Evolutionary conservation across 2,888 invertebrate species (phyloP), one percentile per base, ranked within the genome.

Genomic region (Liopterus haemorrhoidalis): DNA sequence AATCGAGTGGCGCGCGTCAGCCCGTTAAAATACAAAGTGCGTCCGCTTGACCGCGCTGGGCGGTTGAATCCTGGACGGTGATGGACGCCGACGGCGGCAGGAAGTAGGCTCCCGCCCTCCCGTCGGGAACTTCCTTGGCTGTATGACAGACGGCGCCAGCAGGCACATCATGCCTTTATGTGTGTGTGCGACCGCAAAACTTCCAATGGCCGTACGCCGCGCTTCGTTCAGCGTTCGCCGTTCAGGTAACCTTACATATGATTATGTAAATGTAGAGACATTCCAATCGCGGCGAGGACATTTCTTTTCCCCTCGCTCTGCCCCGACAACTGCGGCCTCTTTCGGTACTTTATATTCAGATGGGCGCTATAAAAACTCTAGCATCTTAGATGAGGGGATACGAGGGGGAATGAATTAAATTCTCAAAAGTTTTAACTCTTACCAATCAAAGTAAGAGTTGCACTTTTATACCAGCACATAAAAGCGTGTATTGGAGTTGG

Each of bases 391-490:
- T n/a, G n/a, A n/a, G n/a, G n/a, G n/a, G n/a, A n/a, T n/a, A n/a
- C n/a, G n/a, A n/a, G n/a, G n/a, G n/a, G n/a, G 11, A 28, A 40
- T 30, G 28, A 57, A 60, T 57, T 57, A 58, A 59, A 59, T 58
- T 53, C 38, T 45, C 55, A 48, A 53, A 60, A 62, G 61, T 60
- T 45, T 56, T 56, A 54, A 59, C 59, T 54, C 58, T 58, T 58
- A 60, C 60, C 60, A 60, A 63, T 61, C 63, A 61, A 59, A 60
- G 57, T 57, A 54, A 54, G 47, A 60, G 58, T 59, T 63, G 59
- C 59, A 59, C 54, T 62, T 64, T 63, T 64, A 62, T 62, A 57
- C 55, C 53, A 49, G 57, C 50, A 59, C 63, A 63, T 63, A 60
- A 59, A 49, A 53, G 51, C 42, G 49, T 49, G n/a, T n/a, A n/a